Percentiles rank a stretch among this genome's conserved stretches.
Evolutionary conservation across 37 sponge, comb jelly and placozoan genomes (phyloP).

Genomic region (Halichondria panicea): DNA sequence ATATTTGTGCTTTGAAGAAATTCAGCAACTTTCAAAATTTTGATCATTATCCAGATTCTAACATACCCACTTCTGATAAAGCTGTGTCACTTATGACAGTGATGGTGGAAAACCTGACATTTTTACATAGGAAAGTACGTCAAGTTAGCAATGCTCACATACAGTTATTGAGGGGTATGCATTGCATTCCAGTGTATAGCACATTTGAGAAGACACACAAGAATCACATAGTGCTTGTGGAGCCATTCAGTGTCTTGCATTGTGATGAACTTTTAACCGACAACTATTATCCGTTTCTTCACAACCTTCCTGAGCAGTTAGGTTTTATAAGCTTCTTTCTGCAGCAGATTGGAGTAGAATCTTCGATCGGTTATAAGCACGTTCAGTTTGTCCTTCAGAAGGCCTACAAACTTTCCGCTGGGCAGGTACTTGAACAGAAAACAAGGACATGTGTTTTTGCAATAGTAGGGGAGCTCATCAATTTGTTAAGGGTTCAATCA

Average conservation of each 20-base stretch:
- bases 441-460: slow-evolving; percentile 1
- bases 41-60: slow-evolving; percentile 6
- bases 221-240: slow-evolving; percentile 30
- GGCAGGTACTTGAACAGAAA: slow-evolving; percentile 10
- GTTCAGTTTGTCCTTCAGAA: slow-evolving; percentile 23
- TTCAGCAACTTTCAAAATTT: slow-evolving; percentile 15
- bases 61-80: background rate
- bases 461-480: background rate
- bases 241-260: slow-evolving; percentile 34
- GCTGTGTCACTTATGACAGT: background rate
- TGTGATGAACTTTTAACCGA: background rate
- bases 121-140: background rate
- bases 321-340: background rate
- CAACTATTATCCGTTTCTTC: slow-evolving; percentile 37
- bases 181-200: slow-evolving; percentile 46
- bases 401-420: slow-evolving; percentile 1
- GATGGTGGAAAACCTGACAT: slow-evolving; percentile 13
- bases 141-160: background rate
- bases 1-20: slow-evolving; percentile 6
- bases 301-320: slow-evolving; percentile 13
- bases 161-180: too few relatives aligned
- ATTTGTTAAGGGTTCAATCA: background rate
- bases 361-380: slow-evolving; percentile 12
- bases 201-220: background rate
- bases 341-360: slow-evolving; percentile 13